A percentile compares a stretch with the other conserved stretches of the same genome.
Conservation (phyloP, 2,888 invertebrate genomes). For the Calephelis perditalis region DNA sequence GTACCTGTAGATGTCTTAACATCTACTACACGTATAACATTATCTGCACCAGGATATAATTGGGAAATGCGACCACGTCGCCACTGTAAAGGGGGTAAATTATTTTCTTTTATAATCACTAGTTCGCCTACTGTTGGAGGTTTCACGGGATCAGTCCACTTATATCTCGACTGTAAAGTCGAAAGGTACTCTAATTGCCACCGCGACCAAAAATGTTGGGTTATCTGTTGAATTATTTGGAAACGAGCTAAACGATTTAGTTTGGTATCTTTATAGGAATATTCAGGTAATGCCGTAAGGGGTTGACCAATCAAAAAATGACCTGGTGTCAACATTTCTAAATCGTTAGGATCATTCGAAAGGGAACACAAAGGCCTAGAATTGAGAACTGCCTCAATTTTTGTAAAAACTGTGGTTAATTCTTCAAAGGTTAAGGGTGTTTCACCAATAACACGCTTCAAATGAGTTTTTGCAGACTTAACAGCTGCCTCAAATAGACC, state of each 20-base stretch:
- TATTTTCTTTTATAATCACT: background rate
- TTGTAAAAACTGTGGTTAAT: no score
- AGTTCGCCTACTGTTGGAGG: background rate
- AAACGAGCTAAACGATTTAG: slow-evolving; percentile 26
- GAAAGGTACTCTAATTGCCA: slow-evolving; percentile 29
- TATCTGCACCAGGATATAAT: background rate
- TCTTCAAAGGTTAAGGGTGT: no score
- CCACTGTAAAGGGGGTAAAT: background rate
- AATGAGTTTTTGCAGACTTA: no score
- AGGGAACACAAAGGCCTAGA: background rate
- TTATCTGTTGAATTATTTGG: slow-evolving; percentile 28
- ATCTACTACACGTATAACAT: background rate
- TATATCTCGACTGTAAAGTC: slow-evolving; percentile 18
- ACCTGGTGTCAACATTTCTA: slow-evolving; percentile 26
- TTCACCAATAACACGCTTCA: no score
- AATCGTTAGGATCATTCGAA: no score
- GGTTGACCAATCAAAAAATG: slow-evolving; percentile 32
- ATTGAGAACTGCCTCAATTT: no score
- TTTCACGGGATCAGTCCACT: background rate
- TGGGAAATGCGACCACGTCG: background rate
- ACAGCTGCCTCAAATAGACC: no score
- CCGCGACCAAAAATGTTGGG: slow-evolving; percentile 29
- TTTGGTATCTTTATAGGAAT: slow-evolving; percentile 20
- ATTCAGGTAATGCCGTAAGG: slow-evolving; percentile 24
- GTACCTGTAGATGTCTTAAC: background rate